Conservation (phyloP, 2,888 invertebrate species). For the Ametastegia equiseti region DNA sequence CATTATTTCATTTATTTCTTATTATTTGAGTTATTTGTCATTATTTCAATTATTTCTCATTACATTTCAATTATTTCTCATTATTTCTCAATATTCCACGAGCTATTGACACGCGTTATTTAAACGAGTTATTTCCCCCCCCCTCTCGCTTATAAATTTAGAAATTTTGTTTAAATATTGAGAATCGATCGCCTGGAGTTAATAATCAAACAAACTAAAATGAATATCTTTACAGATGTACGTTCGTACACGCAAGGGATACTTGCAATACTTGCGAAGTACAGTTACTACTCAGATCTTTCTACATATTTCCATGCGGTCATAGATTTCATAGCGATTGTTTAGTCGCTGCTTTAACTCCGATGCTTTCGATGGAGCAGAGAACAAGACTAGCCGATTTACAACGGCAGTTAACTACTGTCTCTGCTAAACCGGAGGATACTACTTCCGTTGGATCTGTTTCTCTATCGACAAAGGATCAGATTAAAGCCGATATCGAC, state of each 20-base stretch:
- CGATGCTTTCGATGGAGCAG: slow-evolving; percentile 81
- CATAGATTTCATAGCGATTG: slow-evolving; percentile 98
- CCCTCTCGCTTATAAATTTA: too few species aligned
- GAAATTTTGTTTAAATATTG: too few species aligned
- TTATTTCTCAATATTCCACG: too few species aligned
- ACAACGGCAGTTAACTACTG: slow-evolving; percentile 80
- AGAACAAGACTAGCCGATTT: slow-evolving; percentile 81
- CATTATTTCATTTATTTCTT: too few species aligned
- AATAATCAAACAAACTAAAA: too few species aligned
- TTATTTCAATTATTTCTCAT: too few species aligned
- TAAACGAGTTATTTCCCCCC: too few species aligned
- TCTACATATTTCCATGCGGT: slow-evolving; percentile 97
- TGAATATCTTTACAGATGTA: slow-evolving; percentile 82
- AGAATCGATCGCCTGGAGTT: too few species aligned
- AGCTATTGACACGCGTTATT: too few species aligned
- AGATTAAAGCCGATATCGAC: slow-evolving; percentile 89
- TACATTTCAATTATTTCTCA: too few species aligned
- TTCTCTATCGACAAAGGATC: slow-evolving; percentile 80
- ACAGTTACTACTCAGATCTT: slow-evolving; percentile 89
- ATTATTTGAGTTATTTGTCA: too few species aligned
- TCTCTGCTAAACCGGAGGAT: slow-evolving; percentile 78
- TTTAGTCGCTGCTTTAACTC: slow-evolving; percentile 86
- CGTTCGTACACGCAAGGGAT: slow-evolving; percentile 87
- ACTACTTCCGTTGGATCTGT: slow-evolving; percentile 77
- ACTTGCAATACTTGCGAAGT: slow-evolving; percentile 90